Conservation (phyloP, 2,888 invertebrate genomes). For the Dendrolimus pini region DNA sequence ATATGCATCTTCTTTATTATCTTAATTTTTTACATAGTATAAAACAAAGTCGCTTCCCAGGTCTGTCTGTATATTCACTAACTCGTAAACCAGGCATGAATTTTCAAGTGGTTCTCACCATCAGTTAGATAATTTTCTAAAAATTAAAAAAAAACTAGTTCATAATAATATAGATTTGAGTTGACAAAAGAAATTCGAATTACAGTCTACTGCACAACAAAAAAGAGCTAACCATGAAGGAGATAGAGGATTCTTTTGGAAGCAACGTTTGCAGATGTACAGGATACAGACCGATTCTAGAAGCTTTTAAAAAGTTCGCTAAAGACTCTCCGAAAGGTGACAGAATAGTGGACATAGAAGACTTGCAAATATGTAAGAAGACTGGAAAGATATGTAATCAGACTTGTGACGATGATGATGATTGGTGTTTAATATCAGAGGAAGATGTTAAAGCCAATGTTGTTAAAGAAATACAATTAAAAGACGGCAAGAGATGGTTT, state of each 20-base stretch:
- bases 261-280: constrained; percentile 86
- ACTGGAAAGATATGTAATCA: constrained; percentile 18
- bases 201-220: constrained; percentile 53
- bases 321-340: constrained; percentile 45
- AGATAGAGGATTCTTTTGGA: constrained; percentile 83
- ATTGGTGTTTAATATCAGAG: constrained; percentile 39
- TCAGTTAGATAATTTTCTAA: too few species aligned
- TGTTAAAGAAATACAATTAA: constrained; percentile 25
- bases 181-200: constrained; percentile 2
- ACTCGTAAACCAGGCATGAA: too few species aligned
- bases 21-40: too few species aligned
- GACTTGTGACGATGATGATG: constrained; percentile 24
- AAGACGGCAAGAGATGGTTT: constrained; percentile 61
- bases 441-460: constrained; percentile 18
- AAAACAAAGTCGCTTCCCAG: too few species aligned
- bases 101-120: too few species aligned
- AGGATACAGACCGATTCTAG: constrained; percentile 79
- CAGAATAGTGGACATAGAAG: constrained; percentile 37
- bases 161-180: too few species aligned
- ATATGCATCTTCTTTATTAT: too few species aligned
- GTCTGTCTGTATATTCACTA: too few species aligned
- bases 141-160: too few species aligned
- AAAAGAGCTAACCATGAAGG: constrained; percentile 68
- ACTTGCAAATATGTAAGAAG: constrained; percentile 27
- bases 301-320: constrained; percentile 79